phyloP scores from a whole-genome alignment of 2,888 invertebrate genomes.

The Cheilosia vernalis region DNA sequence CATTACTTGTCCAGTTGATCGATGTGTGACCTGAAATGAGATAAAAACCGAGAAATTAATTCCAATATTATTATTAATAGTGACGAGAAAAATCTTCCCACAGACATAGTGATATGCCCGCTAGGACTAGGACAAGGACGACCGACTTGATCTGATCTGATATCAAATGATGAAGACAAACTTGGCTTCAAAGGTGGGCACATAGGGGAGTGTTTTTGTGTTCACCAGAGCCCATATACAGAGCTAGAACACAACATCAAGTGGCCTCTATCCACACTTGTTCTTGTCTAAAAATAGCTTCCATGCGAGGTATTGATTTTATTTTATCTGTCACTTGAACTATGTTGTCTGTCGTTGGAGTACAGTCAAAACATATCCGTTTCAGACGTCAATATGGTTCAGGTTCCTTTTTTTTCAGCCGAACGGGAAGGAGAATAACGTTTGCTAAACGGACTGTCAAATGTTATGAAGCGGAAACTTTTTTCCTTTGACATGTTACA shows the following conservation, averaged over 20 bases:
- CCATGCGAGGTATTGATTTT: constrained; percentile 42
- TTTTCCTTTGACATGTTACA: constrained; percentile 47
- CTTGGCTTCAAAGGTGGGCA: neutral
- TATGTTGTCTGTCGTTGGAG: constrained; percentile 1
- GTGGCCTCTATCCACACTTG: constrained; percentile 17
- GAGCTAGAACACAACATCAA: neutral
- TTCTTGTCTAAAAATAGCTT: constrained; percentile 49
- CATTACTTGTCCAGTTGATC: constrained; percentile 96
- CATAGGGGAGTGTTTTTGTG: constrained; percentile 21
- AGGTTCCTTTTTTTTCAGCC: neutral
- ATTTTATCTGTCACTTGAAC: constrained; percentile 21
- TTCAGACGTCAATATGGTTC: constrained; percentile 29
- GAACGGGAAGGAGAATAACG: neutral
- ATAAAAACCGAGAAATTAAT: constrained; percentile 34
- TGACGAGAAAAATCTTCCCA: neutral
- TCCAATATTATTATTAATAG: constrained; percentile 12
- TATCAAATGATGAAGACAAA: constrained; percentile 2
- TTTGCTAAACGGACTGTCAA: constrained; percentile 17
- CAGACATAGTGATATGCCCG: neutral
- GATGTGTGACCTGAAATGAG: constrained; percentile 93
- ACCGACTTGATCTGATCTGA: constrained; percentile 14
- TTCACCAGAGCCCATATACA: neutral
- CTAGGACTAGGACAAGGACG: constrained; percentile 1
- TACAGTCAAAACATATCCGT: constrained; percentile 46
- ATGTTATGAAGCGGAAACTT: constrained; percentile 53